Conservation (phyloP, 2,113 vertebrate genomes). For the Percina caprodes region DNA sequence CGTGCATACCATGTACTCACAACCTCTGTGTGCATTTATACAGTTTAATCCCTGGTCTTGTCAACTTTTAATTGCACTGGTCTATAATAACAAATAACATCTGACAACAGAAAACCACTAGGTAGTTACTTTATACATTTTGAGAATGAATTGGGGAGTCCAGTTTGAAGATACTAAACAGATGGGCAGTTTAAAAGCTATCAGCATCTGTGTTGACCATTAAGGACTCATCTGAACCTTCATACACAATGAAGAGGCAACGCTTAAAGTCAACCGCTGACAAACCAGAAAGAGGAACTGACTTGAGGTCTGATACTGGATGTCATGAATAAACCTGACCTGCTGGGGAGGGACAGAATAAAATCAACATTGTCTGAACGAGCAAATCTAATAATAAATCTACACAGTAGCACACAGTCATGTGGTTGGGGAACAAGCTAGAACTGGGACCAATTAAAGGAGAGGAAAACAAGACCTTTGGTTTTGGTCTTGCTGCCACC, state of each 20-base stretch:
- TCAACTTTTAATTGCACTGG: not conserved
- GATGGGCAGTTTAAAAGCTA: not conserved
- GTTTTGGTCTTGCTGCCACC: conserved; percentile 62
- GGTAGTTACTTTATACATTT: not conserved
- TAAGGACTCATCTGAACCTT: not conserved
- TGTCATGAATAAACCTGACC: conserved; percentile 22
- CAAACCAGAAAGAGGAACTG: not conserved
- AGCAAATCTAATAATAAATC: conserved; percentile 25
- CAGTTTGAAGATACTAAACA: not conserved
- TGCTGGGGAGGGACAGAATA: not conserved
- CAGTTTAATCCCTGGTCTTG: not conserved
- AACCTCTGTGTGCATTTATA: no score
- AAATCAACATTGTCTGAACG: conserved; percentile 6
- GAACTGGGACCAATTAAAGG: not conserved
- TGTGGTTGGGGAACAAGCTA: no score
- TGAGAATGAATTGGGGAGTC: not conserved
- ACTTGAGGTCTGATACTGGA: not conserved
- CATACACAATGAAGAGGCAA: not conserved
- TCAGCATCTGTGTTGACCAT: not conserved
- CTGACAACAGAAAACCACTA: not conserved
- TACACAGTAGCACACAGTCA: not conserved
- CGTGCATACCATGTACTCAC: no score
- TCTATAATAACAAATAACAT: not conserved
- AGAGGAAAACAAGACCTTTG: not conserved
- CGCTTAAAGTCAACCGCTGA: not conserved